Percentiles rank a stretch among this genome's conserved stretches.
These are phyloP conservation scores for Cremastinae sp. DNA, from an alignment of 2,888 invertebrate genomes.

Conservation along the genomic window DNA sequence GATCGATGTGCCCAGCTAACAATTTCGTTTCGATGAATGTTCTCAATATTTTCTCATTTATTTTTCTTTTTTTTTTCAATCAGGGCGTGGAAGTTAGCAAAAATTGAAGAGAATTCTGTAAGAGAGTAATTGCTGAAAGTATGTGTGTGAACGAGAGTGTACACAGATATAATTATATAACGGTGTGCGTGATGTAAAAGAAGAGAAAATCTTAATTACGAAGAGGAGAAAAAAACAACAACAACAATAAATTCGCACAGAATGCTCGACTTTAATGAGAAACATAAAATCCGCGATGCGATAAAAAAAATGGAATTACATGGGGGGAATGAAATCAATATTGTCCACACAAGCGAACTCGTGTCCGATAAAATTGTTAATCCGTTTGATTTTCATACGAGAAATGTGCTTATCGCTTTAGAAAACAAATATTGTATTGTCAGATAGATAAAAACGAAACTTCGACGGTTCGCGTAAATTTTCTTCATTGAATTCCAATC, in stretches of 20 bases:
- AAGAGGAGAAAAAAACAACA: no score
- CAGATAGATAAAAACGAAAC: not conserved
- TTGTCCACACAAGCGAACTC: not conserved
- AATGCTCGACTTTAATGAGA: constrained; percentile 62
- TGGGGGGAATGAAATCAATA: constrained; percentile 11
- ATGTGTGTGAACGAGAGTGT: constrained; percentile 39
- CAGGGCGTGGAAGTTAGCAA: constrained; percentile 39
- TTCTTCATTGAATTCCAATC: constrained; percentile 34
- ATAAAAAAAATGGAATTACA: not conserved
- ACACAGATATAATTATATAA: constrained; percentile 28
- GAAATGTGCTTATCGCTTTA: constrained; percentile 6
- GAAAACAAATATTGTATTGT: not conserved
- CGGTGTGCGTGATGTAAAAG: constrained; percentile 16
- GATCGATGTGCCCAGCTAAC: constrained; percentile 71
- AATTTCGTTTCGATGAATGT: constrained; percentile 40
- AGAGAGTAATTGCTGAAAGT: constrained; percentile 52
- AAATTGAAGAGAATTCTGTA: constrained; percentile 46
- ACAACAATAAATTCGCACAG: no score
- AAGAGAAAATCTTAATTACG: constrained; percentile 57
- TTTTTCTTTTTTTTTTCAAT: constrained; percentile 27
- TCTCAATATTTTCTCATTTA: constrained; percentile 21
- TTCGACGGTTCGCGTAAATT: constrained; percentile 6
- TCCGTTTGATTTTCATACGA: constrained; percentile 36
- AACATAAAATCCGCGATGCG: constrained; percentile 63
- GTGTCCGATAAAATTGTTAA: not conserved